A percentile compares a stretch with the other conserved stretches of the same genome.
Evolutionary conservation across 2,888 invertebrate genomes (phyloP).

Genomic region (Hirtodrosophila histrioides): DNA sequence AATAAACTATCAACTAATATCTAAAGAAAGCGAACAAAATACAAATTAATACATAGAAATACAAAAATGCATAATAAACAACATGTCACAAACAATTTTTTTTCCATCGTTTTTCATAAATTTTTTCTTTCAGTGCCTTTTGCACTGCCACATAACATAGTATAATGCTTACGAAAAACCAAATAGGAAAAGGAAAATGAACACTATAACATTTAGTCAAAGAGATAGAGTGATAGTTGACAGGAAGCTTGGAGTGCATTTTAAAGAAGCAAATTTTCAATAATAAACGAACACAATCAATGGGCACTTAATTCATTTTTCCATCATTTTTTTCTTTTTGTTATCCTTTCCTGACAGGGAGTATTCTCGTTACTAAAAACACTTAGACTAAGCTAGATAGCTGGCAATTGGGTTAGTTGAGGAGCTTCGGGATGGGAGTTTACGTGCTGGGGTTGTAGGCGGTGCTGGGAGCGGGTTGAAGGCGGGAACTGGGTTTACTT

Average conservation of each 20-base stretch:
- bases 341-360: conserved; percentile 53
- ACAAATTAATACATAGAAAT: conserved; percentile 69
- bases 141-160: conserved; percentile 15
- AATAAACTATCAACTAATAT: conserved; percentile 81
- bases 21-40: conserved; percentile 72
- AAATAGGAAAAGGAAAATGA: conserved; percentile 23
- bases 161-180: conserved; percentile 29
- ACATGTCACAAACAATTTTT: conserved; percentile 77
- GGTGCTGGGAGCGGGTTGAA: conserved; percentile 62
- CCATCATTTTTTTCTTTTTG: conserved; percentile 14
- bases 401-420: conserved; percentile 43
- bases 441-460: conserved; percentile 44
- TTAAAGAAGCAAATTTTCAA: conserved; percentile 20
- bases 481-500: conserved; percentile 36
- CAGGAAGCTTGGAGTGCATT: conserved; percentile 69
- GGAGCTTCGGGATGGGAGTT: conserved; percentile 31
- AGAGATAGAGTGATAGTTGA: conserved; percentile 33
- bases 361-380: conserved; percentile 62
- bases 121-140: conserved; percentile 17
- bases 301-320: conserved; percentile 37
- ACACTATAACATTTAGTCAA: conserved; percentile 26
- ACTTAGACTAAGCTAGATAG: conserved; percentile 54
- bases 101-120: conserved; percentile 34
- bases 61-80: conserved; percentile 81
- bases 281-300: conserved; percentile 46